These are phyloP conservation scores for Sturnus vulgaris DNA, from an alignment of 2,113 vertebrate species.

Conservation along the genomic window DNA sequence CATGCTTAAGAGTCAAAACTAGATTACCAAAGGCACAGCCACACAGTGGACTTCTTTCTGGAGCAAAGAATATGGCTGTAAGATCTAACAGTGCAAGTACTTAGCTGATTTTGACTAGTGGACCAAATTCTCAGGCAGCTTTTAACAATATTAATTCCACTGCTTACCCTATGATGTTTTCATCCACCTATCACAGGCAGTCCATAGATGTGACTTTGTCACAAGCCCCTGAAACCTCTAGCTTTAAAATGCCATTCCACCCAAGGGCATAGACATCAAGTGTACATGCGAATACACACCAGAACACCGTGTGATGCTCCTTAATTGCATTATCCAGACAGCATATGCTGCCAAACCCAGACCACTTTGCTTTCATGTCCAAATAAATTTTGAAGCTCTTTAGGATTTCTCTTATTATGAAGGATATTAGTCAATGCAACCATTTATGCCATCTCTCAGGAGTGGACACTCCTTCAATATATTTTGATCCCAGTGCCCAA, in stretches of 20 bases:
- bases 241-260: not conserved
- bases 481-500: not conserved
- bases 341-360: not conserved
- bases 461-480: not conserved
- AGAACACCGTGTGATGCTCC: not conserved
- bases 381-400: not conserved
- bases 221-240: not conserved
- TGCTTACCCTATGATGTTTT: not conserved
- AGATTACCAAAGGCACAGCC: not conserved
- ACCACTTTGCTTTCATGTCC: not conserved
- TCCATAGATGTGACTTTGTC: not conserved
- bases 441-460: not conserved
- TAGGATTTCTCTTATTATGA: not conserved
- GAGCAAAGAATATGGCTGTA: not conserved
- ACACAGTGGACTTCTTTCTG: not conserved
- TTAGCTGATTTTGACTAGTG: not conserved
- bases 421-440: not conserved
- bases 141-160: not conserved
- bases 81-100: not conserved
- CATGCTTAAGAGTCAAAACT: not conserved
- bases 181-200: not conserved
- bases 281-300: not conserved
- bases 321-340: not conserved
- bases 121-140: not conserved
- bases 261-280: not conserved